Evolutionary conservation across 2,113 vertebrate genomes (phyloP).

Genomic region (Theristicus caerulescens): DNA sequence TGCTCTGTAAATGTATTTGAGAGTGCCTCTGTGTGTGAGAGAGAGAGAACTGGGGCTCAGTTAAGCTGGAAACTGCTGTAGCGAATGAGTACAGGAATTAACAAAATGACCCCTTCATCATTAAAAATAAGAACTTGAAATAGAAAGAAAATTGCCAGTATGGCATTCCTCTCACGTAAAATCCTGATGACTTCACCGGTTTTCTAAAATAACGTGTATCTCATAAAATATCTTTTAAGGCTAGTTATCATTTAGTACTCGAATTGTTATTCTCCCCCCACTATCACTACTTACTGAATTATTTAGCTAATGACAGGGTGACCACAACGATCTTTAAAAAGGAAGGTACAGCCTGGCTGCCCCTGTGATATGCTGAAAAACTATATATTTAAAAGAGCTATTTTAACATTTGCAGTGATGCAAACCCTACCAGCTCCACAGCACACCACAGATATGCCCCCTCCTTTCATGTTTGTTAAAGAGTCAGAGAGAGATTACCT

Average conservation of each 20-base stretch:
- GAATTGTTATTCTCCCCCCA: not conserved
- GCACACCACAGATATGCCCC: not conserved
- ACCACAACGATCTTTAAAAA: not conserved
- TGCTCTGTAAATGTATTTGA: conserved; percentile 22
- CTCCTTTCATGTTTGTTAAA: not conserved
- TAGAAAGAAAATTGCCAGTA: not conserved
- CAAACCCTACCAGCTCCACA: not conserved
- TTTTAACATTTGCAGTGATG: not conserved
- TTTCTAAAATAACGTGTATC: not conserved
- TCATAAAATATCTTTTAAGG: conserved; percentile 1
- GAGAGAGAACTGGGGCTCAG: not conserved
- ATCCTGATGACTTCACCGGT: not conserved
- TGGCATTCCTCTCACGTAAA: not conserved
- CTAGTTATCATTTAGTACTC: not conserved
- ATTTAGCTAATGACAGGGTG: not conserved
- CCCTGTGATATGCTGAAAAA: not conserved
- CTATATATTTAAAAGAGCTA: not conserved
- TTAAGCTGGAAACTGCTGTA: not conserved
- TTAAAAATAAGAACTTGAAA: conserved; percentile 19
- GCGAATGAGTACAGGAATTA: not conserved
- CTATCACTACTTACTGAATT: conserved; percentile 23
- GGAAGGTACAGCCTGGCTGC: not conserved
- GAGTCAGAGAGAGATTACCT: not conserved
- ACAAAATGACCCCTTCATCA: not conserved
- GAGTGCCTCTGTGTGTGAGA: not conserved